Evolutionary conservation across 2,797 vertebrate species (phyloP).

Genomic region (Cirrhinus molitorella): DNA sequence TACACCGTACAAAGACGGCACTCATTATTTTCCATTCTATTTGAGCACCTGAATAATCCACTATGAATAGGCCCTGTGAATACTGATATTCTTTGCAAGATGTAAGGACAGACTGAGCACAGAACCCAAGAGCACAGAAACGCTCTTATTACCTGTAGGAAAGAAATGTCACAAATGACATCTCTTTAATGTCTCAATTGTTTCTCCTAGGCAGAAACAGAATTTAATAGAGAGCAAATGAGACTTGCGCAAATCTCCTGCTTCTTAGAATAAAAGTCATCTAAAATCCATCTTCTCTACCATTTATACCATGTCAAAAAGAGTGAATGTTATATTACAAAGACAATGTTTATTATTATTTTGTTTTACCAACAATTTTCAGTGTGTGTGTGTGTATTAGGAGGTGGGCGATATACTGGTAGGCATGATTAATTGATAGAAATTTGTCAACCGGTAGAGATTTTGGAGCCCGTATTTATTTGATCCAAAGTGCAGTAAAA

Average conservation of each 20-base stretch:
- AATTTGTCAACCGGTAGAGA: too few species aligned
- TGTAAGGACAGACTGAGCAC: conserved; percentile 19
- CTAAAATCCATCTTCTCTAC: background rate
- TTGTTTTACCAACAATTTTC: too few species aligned
- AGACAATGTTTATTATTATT: background rate
- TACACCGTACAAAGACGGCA: conserved; percentile 52
- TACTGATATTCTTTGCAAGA: conserved; percentile 62
- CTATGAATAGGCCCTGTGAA: conserved; percentile 62
- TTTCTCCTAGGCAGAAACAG: background rate
- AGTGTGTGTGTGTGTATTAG: too few species aligned
- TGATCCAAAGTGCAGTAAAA: too few species aligned
- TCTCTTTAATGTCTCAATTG: conserved; percentile 20
- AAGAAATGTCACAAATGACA: conserved; percentile 33
- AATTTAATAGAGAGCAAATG: conserved; percentile 9
- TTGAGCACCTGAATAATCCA: conserved; percentile 71
- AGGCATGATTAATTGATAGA: too few species aligned
- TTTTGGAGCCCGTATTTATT: too few species aligned
- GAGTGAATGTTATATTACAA: background rate
- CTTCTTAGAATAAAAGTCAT: background rate
- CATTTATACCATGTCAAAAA: background rate
- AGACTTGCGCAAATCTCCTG: background rate
- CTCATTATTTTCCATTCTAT: conserved; percentile 63
- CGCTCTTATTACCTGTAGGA: conserved; percentile 24
- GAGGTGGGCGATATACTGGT: too few species aligned
- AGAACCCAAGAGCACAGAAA: conserved; percentile 26